Conservation (phyloP, 2,888 invertebrate genomes). For the Tupiocoris notatus region DNA sequence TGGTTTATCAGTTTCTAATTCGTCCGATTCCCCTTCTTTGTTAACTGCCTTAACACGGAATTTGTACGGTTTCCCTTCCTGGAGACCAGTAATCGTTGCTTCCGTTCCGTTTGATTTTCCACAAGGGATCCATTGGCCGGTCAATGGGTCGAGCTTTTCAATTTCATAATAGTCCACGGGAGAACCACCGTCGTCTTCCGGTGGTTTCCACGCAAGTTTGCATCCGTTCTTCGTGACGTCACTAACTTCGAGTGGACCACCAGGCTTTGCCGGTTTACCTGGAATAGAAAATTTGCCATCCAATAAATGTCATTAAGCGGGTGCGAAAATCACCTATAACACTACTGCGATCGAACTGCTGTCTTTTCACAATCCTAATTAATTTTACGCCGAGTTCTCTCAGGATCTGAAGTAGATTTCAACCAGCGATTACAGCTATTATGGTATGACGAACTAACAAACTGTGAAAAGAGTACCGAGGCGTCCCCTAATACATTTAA, state of each 20-base stretch:
- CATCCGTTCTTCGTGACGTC: conserved; percentile 91
- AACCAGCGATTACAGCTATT: too few species aligned
- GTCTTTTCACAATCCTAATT: too few species aligned
- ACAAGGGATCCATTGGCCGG: conserved; percentile 90
- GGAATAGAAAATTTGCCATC: background rate
- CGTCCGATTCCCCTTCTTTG: conserved; percentile 96
- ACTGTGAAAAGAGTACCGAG: too few species aligned
- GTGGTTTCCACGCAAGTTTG: conserved; percentile 88
- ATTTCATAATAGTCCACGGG: conserved; percentile 94
- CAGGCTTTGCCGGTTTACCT: conserved; percentile 55
- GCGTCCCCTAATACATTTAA: too few species aligned
- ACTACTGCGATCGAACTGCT: too few species aligned
- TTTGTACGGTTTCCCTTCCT: conserved; percentile 95
- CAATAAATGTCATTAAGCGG: too few species aligned
- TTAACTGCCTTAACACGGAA: conserved; percentile 98
- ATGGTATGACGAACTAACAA: too few species aligned
- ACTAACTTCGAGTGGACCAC: conserved; percentile 82
- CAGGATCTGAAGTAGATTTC: too few species aligned
- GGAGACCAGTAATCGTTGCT: conserved; percentile 77
- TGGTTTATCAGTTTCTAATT: conserved; percentile 87
- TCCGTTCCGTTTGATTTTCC: conserved; percentile 83
- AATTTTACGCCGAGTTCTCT: too few species aligned
- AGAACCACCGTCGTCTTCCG: conserved; percentile 92
- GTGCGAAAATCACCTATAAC: too few species aligned
- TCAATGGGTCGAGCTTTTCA: conserved; percentile 89